Conservation (phyloP, 2,113 vertebrate species). For the Barbus barbus region DNA sequence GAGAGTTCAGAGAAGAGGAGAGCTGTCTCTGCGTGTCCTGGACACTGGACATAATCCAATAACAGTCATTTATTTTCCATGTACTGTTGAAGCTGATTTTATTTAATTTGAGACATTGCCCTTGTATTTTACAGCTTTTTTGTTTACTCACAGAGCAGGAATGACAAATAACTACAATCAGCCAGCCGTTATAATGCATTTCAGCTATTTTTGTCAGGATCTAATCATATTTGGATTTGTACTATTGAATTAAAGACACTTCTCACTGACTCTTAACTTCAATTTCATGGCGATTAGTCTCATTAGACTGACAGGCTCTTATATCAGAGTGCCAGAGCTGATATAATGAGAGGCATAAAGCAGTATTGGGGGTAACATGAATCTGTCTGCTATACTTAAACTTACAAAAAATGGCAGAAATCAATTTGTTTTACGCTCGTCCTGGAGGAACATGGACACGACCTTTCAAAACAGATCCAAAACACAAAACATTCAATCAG, state of each 20-base stretch:
- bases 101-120: slow-evolving; percentile 26
- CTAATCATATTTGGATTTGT: slow-evolving; percentile 36
- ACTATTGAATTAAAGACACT: slow-evolving; percentile 52
- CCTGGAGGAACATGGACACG: neutral
- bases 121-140: slow-evolving; percentile 13
- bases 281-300: slow-evolving; percentile 49
- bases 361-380: slow-evolving; percentile 28
- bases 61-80: slow-evolving; percentile 22
- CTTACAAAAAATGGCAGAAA: neutral
- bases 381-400: slow-evolving; percentile 12
- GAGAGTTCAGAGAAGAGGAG: neutral
- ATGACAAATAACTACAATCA: slow-evolving; percentile 24
- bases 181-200: slow-evolving; percentile 12
- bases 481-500: neutral
- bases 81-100: slow-evolving; percentile 23
- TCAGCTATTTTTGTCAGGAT: slow-evolving; percentile 42
- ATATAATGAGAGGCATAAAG: slow-evolving; percentile 1
- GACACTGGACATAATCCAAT: slow-evolving; percentile 27
- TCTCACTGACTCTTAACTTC: slow-evolving; percentile 35
- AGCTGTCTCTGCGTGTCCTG: slow-evolving; percentile 12
- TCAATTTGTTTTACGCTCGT: neutral
- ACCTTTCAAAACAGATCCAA: neutral
- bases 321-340: slow-evolving; percentile 32
- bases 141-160: slow-evolving; percentile 1
- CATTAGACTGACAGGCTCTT: slow-evolving; percentile 45